Evolutionary conservation across 2,888 invertebrate species (phyloP).

Genomic region (Cecidostiba fungosa): DNA sequence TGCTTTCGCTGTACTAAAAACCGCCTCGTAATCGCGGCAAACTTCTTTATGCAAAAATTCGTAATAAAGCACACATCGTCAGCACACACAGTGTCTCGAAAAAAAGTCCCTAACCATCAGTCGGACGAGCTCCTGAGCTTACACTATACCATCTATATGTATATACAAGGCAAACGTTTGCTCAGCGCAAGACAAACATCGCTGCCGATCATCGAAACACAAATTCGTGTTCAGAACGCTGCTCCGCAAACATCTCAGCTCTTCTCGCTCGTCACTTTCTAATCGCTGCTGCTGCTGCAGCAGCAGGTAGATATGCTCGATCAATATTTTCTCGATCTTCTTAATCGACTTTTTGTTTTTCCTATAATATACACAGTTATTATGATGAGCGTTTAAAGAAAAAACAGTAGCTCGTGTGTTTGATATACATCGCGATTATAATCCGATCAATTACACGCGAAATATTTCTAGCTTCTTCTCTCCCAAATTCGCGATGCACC

Average conservation of each 20-base stretch:
- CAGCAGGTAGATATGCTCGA: constrained; percentile 28
- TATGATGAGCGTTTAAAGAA: not conserved
- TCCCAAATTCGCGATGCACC: not conserved
- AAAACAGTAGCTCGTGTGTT: not conserved
- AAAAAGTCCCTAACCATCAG: not conserved
- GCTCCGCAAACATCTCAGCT: constrained; percentile 24
- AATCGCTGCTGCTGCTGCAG: no score
- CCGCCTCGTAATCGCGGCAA: no score
- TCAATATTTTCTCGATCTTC: constrained; percentile 43
- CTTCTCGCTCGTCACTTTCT: constrained; percentile 45
- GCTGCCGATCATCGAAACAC: constrained; percentile 27
- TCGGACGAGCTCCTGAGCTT: not conserved
- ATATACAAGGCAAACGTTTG: constrained; percentile 42
- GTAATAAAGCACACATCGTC: not conserved
- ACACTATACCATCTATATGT: not conserved
- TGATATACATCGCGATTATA: no score
- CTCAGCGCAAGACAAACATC: constrained; percentile 50
- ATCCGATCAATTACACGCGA: not conserved
- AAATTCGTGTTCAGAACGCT: constrained; percentile 6
- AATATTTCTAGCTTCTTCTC: not conserved
- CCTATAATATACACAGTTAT: not conserved
- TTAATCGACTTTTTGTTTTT: not conserved
- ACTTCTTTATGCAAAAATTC: no score
- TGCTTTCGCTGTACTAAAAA: no score
- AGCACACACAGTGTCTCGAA: not conserved